Base-by-base conservation (phyloP, 2,888 invertebrate genomes). In the Ophraella communa region DNA sequence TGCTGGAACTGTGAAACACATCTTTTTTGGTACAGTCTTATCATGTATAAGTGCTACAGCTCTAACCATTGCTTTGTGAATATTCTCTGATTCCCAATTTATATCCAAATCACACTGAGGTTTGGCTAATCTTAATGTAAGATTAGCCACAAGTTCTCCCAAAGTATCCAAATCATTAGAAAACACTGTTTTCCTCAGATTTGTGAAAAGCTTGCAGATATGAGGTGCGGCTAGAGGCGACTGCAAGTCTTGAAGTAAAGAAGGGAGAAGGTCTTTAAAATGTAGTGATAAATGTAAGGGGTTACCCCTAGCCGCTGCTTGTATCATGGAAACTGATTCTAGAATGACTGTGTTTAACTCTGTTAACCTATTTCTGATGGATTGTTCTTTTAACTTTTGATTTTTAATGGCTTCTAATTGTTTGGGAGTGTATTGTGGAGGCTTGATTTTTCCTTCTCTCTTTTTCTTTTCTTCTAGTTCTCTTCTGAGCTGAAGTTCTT, bases 321-420 rank as follows among this genome's bases (percentile, higher is more conserved):
- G 74, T 68, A 87, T 74, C 76, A 85, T 81, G 1, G 87, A 86
- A 2, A 86, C 82, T 5, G 83, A 77, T 49, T 83, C 84, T 44
- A 82, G 80, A 66, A 75, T 79, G 71, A 77, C 83, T 76, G 73
- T 67, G 67, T 83, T 80, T 42, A 83, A 67, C 82, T 83, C 83
- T 4, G 85, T 85, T 27, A 97, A 81, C 70, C 88, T 86, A 44
- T 87, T 85, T 69, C 95, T 86, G 65, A 95, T 92, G 0, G 86
- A 87, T 68, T 87, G 87, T 80, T 98, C 98, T 76, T 95, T 96
- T 23, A 91, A 89, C 18, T 91, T 85, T 81, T 97, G 96, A 35
- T 89, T 87, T 78, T 92, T 93, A 55, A 97, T 88, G 0, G 91
- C 91, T 81, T 98, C 98, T 78, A 95, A 91, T 80, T 99, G 98